These are phyloP conservation scores for Aspidiotus rigidus DNA, from an alignment of 2,888 invertebrate genomes.

Conservation along the genomic window DNA sequence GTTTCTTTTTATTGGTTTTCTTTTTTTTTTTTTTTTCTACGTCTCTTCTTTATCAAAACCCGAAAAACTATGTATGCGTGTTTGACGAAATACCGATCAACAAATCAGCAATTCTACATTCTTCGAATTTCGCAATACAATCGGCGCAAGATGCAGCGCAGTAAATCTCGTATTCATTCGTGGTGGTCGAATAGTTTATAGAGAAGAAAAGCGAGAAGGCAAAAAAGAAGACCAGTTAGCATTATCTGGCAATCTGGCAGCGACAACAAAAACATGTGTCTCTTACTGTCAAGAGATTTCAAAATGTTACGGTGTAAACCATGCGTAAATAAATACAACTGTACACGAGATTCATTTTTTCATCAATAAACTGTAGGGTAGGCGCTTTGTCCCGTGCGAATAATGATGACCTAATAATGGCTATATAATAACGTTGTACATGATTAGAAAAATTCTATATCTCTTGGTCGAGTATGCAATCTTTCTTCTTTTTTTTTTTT, in stretches of 20 bases:
- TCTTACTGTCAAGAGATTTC: background rate
- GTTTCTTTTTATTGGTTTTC: too few species aligned
- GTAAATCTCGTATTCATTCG: background rate
- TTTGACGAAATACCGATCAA: constrained; percentile 4
- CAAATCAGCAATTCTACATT: constrained; percentile 1
- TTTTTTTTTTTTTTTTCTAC: background rate
- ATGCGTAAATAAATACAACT: too few species aligned
- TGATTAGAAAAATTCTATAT: too few species aligned
- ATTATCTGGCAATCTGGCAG: background rate
- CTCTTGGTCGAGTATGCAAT: too few species aligned
- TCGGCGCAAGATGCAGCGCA: background rate
- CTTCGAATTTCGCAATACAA: background rate
- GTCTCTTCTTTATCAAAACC: constrained; percentile 1
- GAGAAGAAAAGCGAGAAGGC: background rate
- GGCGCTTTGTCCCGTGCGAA: too few species aligned
- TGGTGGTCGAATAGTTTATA: background rate
- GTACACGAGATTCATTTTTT: too few species aligned
- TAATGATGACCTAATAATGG: too few species aligned
- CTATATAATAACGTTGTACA: too few species aligned
- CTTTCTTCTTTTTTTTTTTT: too few species aligned
- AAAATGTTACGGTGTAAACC: background rate
- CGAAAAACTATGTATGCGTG: background rate
- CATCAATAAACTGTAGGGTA: too few species aligned
- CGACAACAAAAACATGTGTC: background rate
- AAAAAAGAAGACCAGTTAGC: background rate